A percentile compares a stretch with the other conserved stretches of the same genome.
Evolutionary conservation across 2,888 invertebrate genomes (phyloP).

Genomic region (Hylaea fasciaria): DNA sequence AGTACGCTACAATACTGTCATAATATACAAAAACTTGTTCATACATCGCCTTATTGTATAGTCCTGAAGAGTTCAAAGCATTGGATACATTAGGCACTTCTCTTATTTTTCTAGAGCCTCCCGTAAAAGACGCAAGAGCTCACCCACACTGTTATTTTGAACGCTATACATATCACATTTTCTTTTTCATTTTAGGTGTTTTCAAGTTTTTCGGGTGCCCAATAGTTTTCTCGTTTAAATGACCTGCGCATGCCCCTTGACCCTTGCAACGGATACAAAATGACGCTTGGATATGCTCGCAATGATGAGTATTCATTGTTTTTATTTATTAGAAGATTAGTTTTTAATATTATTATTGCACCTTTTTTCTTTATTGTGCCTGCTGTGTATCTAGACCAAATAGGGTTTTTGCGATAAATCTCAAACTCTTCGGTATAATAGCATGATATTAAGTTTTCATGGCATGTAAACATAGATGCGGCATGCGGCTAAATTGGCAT

Average conservation of each 20-base stretch:
- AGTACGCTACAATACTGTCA: no score
- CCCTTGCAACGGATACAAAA: constrained; percentile 67
- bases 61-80: no score
- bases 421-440: not conserved
- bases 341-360: constrained; percentile 54
- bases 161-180: constrained; percentile 78
- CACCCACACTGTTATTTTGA: constrained; percentile 46
- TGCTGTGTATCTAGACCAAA: constrained; percentile 42
- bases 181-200: constrained; percentile 85
- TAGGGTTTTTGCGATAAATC: constrained; percentile 23
- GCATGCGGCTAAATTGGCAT: not conserved
- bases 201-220: constrained; percentile 86
- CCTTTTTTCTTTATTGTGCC: constrained; percentile 47
- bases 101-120: constrained; percentile 3
- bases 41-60: no score
- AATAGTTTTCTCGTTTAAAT: constrained; percentile 85
- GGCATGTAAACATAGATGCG: constrained; percentile 17
- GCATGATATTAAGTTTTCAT: constrained; percentile 21
- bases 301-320: constrained; percentile 84
- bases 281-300: constrained; percentile 82
- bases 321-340: constrained; percentile 70
- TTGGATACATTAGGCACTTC: not conserved
- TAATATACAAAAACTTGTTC: no score
- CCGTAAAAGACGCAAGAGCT: constrained; percentile 59
- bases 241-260: constrained; percentile 73